Base-by-base conservation (phyloP, 2,888 invertebrate genomes). In the Dicyrtoma fusca region DNA sequence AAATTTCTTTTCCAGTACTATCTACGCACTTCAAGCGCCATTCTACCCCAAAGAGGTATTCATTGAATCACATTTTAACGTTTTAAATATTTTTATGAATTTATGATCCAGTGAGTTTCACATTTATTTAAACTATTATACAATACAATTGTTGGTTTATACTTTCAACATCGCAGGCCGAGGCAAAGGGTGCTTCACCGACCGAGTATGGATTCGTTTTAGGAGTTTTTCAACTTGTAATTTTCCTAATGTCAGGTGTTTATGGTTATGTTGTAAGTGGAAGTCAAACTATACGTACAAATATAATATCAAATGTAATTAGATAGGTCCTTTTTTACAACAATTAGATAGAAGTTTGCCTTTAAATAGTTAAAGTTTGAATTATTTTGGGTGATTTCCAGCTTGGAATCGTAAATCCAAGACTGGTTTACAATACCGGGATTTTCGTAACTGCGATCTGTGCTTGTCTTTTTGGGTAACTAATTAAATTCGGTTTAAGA, bases 1-100 rank as follows among this genome's bases (percentile, higher is more conserved):
- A 17, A 92, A 93, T 84, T 92, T 93, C 84, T 92, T 91, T 81
- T 92, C 92, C 82, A 92, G 92, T 1, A 89, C 92, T 92, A 93
- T 2, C 92, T 92, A 0, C 84, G 92, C 92, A 0, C 84, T 94
- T 1, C 92, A 93, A 82, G 92, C 92, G 1, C 92, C 92, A 0
- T 94, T 93, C 84, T 94, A 92, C 83, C 92, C 92, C 0, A 87
- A 88, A 82, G 92, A 92, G 88, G 92, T 92, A 84, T 86, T n/a
- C 19, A 13, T 42, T 17, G 19, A 8, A 17, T 17, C 11, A 53
- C 11, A 21, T 53, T 1, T 17, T 10, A 10, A 10, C 42, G 10
- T 57, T 53, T 1, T 17, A 1, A 10, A 10, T 34, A 11, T 57
- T 13, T 42, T 42, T 61, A 42, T 42, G 3, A 17, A n/a, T 34